Base-by-base conservation (phyloP, 2,797 vertebrate species). In the Gadopsis marmoratus region DNA sequence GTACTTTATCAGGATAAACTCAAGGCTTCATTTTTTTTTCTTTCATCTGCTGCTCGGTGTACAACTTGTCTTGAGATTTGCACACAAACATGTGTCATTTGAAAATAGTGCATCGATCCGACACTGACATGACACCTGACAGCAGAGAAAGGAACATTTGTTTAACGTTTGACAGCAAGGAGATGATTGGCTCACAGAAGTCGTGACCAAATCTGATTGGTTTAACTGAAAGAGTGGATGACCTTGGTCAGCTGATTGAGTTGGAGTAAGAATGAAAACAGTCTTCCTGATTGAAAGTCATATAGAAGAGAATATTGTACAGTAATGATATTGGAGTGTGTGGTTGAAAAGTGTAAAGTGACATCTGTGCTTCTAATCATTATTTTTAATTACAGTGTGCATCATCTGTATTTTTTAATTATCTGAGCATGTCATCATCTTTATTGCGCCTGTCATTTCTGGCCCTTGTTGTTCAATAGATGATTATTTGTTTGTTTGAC, bases 401-500 rank as follows among this genome's bases (percentile, higher is more conserved):
- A 59, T 65, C 45, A 67, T 80, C 9, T 16, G 39, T 31, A 35
- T 51, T 51, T 65, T 55, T 39, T 10, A 1, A 60, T 63, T 76
- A 67, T 70, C 63, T 17, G 0, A 55, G 35, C 26, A 31, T 47
- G 11, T 35, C 1, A 39, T 71, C 45, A 66, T 73, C 33, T 79
- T 74, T 68, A 75, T 63, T 73, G 37, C 23, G 0, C 11, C 47
- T 37, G 26, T 78, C 12, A 74, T 78, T 45, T 63, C 31, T 50
- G 35, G 14, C 78, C 45, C 29, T 62, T 72, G 54, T 37, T 61
- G 33, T 53, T 39, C 53, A 41, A 70, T 45, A 68, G 47, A 68
- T n/a, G 16, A 58, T 63, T 74, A 58, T 65, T 51, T 43, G 60
- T 81, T 81, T 78, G 50, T 80, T 81, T 86, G 53, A 74, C 9